Evolutionary conservation across 2,888 invertebrate genomes (phyloP), one percentile per base, ranked within the genome.

Genomic region (Diadegma fenestrale): DNA sequence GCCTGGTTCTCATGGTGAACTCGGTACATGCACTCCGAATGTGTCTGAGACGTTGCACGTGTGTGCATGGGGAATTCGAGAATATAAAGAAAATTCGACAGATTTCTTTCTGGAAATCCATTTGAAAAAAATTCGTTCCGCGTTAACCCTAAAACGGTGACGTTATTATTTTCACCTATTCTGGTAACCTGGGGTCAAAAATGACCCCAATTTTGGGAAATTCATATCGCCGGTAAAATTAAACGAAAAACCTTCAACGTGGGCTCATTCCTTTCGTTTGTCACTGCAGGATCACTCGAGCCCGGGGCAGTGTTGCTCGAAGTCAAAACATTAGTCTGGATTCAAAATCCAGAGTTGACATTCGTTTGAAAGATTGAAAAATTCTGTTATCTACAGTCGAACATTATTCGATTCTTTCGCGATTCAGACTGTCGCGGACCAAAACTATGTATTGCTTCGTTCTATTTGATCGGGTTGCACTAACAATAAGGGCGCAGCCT

Each of bases 1-100:
- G 68, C 66, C 73, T 68, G 80, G 80, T 84, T 84, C 80, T 84
- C 84, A 81, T 84, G 77, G 33, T 48, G 68, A 63, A 72, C 26
- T 45, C 45, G 45, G 22, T 43, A 68, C 30, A 33, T 41, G 58
- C 43, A 76, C 72, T 45, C 26, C 26, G 45, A 72, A 37, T 72
- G 37, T 41, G 30, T 61, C 8, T 30, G 41, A 26, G 30, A 43
- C 30, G 43, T 73, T 26, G n/a, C 14, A 45, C 26, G 8, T 41
- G 12, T 41, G 12, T 43, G 48, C 30, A 45, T 19, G 26, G 61
- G 45, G 17, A 30, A 73, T 45, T 45, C 73, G 2, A 41, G 10
- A 4, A 37, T 14, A 12, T 14, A 12, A 37, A 41, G 12, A 6
- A 6, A 51, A 3, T 22, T 45, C 7, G 26, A n/a, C n/a, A n/a